These are phyloP conservation scores for Halcyon smyrnensis DNA, from an alignment of 2,797 vertebrate species.

Conservation along the genomic window DNA sequence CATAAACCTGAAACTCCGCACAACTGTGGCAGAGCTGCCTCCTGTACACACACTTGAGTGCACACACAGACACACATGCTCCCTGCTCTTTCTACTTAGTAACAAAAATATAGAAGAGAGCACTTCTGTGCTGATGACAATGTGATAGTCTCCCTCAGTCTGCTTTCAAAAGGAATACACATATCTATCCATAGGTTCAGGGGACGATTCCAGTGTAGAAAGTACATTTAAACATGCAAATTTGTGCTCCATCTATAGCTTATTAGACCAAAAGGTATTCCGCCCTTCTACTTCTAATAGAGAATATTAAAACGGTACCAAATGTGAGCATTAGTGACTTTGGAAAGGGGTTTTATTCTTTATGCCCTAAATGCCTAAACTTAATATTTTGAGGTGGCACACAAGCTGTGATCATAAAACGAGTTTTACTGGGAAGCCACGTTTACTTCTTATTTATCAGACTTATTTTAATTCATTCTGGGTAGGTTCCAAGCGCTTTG, in stretches of 20 bases:
- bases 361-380: conserved; percentile 39
- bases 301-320: conserved; percentile 7
- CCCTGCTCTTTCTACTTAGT: neutral
- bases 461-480: conserved; percentile 79
- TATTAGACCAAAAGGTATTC: neutral
- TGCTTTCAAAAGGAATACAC: neutral
- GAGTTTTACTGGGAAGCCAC: conserved; percentile 75
- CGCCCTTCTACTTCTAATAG: neutral
- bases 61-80: rapidly evolving
- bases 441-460: conserved; percentile 80
- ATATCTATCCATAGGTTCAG: neutral
- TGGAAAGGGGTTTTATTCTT: conserved; percentile 12
- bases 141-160: neutral
- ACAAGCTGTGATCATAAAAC: conserved; percentile 78
- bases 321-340: neutral
- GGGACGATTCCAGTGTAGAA: neutral
- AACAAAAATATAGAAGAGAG: neutral
- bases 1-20: neutral
- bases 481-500: conserved; percentile 77
- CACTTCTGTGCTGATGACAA: rapidly evolving
- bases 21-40: neutral
- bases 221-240: neutral
- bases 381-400: conserved; percentile 73
- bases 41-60: neutral
- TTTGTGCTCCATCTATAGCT: neutral